Percentiles rank a stretch among this genome's conserved stretches.
These are phyloP conservation scores for Drosophila ogumai DNA, from an alignment of 1,140 invertebrate species.

Conservation along the genomic window DNA sequence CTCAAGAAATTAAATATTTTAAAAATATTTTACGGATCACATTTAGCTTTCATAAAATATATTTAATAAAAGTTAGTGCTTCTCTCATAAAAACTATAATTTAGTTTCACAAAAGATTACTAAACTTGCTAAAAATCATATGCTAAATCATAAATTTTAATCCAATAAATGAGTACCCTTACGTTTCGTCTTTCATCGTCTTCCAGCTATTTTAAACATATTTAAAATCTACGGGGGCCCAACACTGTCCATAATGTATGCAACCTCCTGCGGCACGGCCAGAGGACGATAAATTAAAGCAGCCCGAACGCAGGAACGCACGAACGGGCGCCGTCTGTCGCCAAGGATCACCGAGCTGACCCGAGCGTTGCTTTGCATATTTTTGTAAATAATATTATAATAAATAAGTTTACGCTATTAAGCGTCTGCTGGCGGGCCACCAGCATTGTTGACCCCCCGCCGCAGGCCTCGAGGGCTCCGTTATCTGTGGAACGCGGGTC, in stretches of 20 bases:
- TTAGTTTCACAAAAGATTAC: not conserved
- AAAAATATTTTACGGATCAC: not conserved
- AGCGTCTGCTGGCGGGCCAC: slow-evolving; percentile 60
- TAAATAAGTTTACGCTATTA: slow-evolving; percentile 78
- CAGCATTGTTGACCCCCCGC: slow-evolving; percentile 52
- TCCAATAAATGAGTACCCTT: too few relatives aligned
- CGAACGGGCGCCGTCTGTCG: slow-evolving; percentile 55
- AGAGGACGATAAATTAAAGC: slow-evolving; percentile 69
- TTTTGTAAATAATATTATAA: slow-evolving; percentile 79
- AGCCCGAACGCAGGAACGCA: slow-evolving; percentile 35
- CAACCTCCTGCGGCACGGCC: slow-evolving; percentile 63
- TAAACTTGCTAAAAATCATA: not conserved
- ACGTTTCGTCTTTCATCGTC: not conserved
- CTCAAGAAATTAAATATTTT: not conserved
- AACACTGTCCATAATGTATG: slow-evolving; percentile 67
- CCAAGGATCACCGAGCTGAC: slow-evolving; percentile 50
- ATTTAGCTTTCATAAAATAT: too few relatives aligned
- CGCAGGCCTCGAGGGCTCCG: slow-evolving; percentile 36
- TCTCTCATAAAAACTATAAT: too few relatives aligned
- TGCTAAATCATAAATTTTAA: not conserved
- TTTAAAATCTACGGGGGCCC: slow-evolving; percentile 1
- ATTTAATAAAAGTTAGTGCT: too few relatives aligned
- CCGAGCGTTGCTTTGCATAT: slow-evolving; percentile 57
- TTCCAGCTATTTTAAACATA: slow-evolving; percentile 8
- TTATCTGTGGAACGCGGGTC: slow-evolving; percentile 65